Percentiles rank a stretch among this genome's conserved stretches.
phyloP scores from a whole-genome alignment of 2,888 invertebrate genomes.

The Eledone cirrhosa region DNA sequence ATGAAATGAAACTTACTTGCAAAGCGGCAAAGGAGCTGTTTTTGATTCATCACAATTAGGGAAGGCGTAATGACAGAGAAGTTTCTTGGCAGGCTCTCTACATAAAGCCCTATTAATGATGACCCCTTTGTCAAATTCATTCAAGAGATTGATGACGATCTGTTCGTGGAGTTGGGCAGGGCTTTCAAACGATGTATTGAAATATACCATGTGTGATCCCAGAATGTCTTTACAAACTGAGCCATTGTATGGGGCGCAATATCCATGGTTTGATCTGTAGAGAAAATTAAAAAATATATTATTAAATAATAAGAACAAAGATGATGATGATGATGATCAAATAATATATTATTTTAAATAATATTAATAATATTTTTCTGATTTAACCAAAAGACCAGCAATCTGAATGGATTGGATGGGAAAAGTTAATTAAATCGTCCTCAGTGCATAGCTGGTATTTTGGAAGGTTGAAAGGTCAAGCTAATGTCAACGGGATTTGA shows the following conservation, averaged over 20 bases:
- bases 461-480: too few species aligned
- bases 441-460: too few species aligned
- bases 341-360: too few species aligned
- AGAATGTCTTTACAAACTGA: conserved; percentile 47
- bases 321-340: too few species aligned
- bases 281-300: neutral
- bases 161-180: conserved; percentile 42
- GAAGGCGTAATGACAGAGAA: conserved; percentile 91
- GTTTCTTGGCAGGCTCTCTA: conserved; percentile 81
- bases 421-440: too few species aligned
- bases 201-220: conserved; percentile 42
- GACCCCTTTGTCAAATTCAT: conserved; percentile 38
- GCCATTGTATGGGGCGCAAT: conserved; percentile 54
- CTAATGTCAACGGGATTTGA: too few species aligned
- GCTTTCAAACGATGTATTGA: conserved; percentile 39
- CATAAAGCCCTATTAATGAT: conserved; percentile 33
- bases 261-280: conserved; percentile 40
- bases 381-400: too few species aligned
- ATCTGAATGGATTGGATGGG: too few species aligned
- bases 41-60: conserved; percentile 75
- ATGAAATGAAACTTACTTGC: conserved; percentile 45
- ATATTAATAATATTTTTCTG: too few species aligned
- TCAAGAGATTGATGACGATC: conserved; percentile 42
- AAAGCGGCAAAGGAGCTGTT: conserved; percentile 40
- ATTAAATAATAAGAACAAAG: too few species aligned